Base-by-base conservation (phyloP, 2,113 vertebrate species). In the Pelecanus crispus region DNA sequence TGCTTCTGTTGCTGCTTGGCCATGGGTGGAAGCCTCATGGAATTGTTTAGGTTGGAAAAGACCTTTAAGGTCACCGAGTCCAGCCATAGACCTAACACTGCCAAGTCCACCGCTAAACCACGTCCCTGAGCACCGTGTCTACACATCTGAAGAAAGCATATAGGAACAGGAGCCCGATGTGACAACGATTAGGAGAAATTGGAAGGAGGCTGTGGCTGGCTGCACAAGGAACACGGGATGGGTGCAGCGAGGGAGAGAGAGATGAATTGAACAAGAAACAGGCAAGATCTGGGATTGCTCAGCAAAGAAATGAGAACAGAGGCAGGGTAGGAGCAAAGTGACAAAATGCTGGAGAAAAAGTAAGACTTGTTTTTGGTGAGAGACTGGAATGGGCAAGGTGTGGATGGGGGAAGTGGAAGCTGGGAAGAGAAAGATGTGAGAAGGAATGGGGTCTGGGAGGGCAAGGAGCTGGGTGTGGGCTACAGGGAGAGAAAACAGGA, bases 141-240 rank as follows among this genome's bases (percentile, higher is more conserved):
- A 17, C 24, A 4, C 0, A 0, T 15, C 55, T 50, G 56, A 31
- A 25, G 34, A 15, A 52, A 9, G 8, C 4, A 3, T 36, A 0
- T 11, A 22, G n/a, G 49, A 70, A 17, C 6, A 34, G 45, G 55
- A 53, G 21, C 29, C 67, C 52, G 34, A 21, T 8, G 13, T 38
- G 42, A 15, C 13, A 36, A n/a, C 2, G 2, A 7, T 19, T n/a
- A 29, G 62, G 56, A 86, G 62, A 61, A 38, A 29, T 29, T 58
- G 55, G 61, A 50, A 56, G 8, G 36, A 52, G 19, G 12, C 21
- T 36, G 32, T 22, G n/a, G 4, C 49, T n/a, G 50, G 16, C 55
- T 65, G 32, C 22, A 7, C 13, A 3, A 36, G 40, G 25, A 83
- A 11, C n/a, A 16, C 50, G 77, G 16, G 50, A 16, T 36, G 20